Conservation (phyloP, 2,888 invertebrate species). For the Microctonus hyperodae region DNA sequence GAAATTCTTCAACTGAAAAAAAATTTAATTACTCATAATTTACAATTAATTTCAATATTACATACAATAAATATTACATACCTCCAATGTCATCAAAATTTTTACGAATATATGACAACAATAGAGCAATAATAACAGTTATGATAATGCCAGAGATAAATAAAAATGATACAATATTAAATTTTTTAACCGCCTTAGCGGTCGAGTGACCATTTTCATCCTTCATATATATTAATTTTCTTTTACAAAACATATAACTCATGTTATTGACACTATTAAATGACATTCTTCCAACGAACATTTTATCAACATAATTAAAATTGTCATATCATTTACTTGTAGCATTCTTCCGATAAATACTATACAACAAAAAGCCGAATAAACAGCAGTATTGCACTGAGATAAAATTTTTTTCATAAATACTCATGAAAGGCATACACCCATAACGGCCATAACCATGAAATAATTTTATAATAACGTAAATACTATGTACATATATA, state of each 20-base stretch:
- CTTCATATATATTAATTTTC: slow-evolving; percentile 41
- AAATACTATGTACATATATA: no score
- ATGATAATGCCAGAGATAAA: slow-evolving; percentile 50
- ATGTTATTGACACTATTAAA: slow-evolving; percentile 38
- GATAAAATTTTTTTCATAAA: no score
- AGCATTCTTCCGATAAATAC: neutral
- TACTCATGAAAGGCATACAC: no score
- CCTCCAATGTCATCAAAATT: slow-evolving; percentile 38
- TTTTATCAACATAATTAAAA: neutral
- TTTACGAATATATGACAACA: slow-evolving; percentile 51
- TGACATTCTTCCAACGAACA: slow-evolving; percentile 39
- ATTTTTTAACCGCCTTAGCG: slow-evolving; percentile 45
- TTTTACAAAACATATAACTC: slow-evolving; percentile 34
- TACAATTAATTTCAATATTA: neutral
- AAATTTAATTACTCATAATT: neutral
- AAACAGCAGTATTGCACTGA: no score
- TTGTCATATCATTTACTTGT: neutral
- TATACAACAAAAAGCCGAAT: no score
- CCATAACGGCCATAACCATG: no score
- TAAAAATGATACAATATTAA: slow-evolving; percentile 47
- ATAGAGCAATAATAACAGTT: slow-evolving; percentile 50
- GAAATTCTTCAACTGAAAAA: slow-evolving; percentile 42
- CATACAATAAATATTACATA: slow-evolving; percentile 25
- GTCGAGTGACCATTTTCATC: slow-evolving; percentile 36
- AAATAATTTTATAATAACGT: no score